Evolutionary conservation across 2,797 vertebrate species (phyloP).

Genomic region (Pantherophis alleghaniensis): DNA sequence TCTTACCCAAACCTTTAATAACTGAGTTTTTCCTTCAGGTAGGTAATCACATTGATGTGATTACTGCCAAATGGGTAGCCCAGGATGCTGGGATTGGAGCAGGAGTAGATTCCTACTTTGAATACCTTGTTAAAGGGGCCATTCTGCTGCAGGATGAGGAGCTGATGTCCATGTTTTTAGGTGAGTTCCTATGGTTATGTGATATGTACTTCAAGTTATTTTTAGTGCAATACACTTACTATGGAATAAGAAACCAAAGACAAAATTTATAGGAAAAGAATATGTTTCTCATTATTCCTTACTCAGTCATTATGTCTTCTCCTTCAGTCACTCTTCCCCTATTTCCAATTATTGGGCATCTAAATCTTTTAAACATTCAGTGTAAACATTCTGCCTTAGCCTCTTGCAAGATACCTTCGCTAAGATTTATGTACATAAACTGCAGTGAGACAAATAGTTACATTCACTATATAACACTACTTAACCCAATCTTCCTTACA

Average conservation of each 20-base stretch:
- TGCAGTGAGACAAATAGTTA: background rate
- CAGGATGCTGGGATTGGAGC: slow-evolving; percentile 96
- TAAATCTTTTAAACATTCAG: background rate
- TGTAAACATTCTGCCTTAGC: background rate
- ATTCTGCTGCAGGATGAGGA: slow-evolving; percentile 92
- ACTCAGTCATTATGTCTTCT: background rate
- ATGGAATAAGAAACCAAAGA: background rate
- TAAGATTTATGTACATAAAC: background rate
- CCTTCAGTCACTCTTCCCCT: background rate
- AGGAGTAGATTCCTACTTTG: slow-evolving; percentile 94
- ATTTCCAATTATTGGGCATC: background rate
- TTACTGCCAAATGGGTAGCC: slow-evolving; percentile 94
- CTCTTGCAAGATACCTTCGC: background rate
- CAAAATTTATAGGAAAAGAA: background rate
- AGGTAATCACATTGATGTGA: slow-evolving; percentile 90
- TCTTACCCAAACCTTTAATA: background rate
- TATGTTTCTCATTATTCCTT: background rate
- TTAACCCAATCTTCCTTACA: background rate
- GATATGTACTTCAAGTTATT: background rate
- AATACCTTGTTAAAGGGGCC: slow-evolving; percentile 95
- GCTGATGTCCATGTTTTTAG: slow-evolving; percentile 90
- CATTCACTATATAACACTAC: background rate
- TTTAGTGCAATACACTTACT: background rate
- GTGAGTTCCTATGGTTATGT: slow-evolving; percentile 61
- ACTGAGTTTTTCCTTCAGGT: slow-evolving; percentile 72